These are phyloP conservation scores for Alligator sinensis DNA, from an alignment of 2,113 vertebrate genomes.

Conservation along the genomic window DNA sequence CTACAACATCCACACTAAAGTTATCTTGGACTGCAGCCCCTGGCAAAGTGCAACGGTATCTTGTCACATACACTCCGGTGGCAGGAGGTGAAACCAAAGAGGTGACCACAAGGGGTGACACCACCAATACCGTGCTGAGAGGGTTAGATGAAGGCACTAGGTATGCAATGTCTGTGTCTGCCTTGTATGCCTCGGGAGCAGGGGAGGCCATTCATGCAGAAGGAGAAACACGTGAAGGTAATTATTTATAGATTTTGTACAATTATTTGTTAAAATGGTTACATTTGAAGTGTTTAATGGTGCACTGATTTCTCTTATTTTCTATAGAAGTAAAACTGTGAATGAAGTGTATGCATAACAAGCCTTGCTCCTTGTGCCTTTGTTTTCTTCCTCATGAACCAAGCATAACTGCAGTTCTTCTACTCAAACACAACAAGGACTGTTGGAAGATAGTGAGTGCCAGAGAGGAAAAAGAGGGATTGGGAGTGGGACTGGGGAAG, in stretches of 20 bases:
- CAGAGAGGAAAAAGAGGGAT: neutral
- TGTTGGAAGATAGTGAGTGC: neutral
- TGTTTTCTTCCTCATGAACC: neutral
- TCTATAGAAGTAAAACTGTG: neutral
- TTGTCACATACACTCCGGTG: slow-evolving; percentile 86
- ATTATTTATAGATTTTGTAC: slow-evolving; percentile 25
- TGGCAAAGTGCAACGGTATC: slow-evolving; percentile 92
- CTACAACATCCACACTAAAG: slow-evolving; percentile 92
- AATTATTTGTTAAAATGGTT: neutral
- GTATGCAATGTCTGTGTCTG: slow-evolving; percentile 91
- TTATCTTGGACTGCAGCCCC: slow-evolving; percentile 90
- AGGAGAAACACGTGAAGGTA: slow-evolving; percentile 97
- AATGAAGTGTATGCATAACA: neutral
- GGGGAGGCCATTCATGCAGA: slow-evolving; percentile 90
- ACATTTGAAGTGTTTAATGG: neutral
- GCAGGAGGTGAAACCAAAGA: slow-evolving; percentile 90
- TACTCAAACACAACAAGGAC: neutral
- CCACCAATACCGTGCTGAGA: slow-evolving; percentile 82
- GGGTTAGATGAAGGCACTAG: slow-evolving; percentile 87
- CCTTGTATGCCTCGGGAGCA: slow-evolving; percentile 89
- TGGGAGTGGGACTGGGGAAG: neutral
- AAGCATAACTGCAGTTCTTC: neutral
- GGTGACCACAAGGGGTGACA: slow-evolving; percentile 85
- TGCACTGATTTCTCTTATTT: neutral
- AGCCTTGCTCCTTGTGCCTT: neutral